These are phyloP conservation scores for Orbicella faveolata DNA, from an alignment of 64 coral and sea anemone genomes.

Conservation along the genomic window DNA sequence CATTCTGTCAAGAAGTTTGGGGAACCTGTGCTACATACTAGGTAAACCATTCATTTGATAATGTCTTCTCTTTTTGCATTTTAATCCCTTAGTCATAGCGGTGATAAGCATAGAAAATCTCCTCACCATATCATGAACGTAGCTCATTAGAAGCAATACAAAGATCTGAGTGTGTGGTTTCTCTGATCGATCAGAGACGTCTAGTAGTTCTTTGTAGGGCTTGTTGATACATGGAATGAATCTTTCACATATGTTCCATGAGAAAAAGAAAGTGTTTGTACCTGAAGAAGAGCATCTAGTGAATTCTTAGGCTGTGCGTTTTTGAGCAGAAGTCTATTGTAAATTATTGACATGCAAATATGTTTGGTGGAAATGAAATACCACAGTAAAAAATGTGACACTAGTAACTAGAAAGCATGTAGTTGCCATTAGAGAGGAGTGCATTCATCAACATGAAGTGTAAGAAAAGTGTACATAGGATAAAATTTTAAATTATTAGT, in stretches of 20 bases:
- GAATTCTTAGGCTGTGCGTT: no score
- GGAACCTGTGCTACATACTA: background rate
- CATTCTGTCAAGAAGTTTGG: background rate
- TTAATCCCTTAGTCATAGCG: background rate
- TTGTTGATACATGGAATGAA: no score
- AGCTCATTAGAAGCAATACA: no score
- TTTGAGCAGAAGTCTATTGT: no score
- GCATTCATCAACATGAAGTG: background rate
- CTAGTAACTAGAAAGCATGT: background rate
- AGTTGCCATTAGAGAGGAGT: background rate
- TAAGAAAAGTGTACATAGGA: background rate
- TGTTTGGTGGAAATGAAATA: background rate
- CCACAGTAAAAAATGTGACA: background rate
- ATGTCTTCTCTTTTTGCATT: background rate
- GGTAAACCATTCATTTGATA: background rate
- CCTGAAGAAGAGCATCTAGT: no score
- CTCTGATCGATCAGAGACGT: no score
- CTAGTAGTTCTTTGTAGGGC: no score
- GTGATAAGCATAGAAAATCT: background rate
- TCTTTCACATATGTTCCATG: no score
- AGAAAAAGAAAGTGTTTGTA: no score
- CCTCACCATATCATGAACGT: no score
- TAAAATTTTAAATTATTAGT: constrained; percentile 12
- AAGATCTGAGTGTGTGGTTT: no score
- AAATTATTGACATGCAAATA: no score